Conservation (phyloP, 1,140 invertebrate species). For the Holotrichia oblita region DNA sequence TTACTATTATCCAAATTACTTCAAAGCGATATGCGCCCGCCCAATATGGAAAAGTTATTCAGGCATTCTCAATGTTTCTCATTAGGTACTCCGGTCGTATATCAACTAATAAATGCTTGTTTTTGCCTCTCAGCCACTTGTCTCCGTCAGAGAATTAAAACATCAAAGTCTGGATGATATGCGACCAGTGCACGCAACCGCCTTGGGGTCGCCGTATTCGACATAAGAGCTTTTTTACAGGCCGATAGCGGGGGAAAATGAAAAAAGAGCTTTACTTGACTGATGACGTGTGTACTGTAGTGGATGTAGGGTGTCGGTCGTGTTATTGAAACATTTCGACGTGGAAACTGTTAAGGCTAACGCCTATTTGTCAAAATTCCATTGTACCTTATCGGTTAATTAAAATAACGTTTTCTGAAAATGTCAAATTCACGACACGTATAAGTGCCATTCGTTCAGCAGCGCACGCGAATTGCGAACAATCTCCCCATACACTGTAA, state of each 20-base stretch:
- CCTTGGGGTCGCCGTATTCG: background rate
- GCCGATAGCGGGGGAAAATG: background rate
- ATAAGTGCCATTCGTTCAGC: constrained; percentile 11
- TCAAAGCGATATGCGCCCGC: too few species aligned
- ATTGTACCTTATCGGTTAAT: constrained; percentile 27
- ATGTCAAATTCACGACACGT: constrained; percentile 20
- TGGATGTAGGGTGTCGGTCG: background rate
- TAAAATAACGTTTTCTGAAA: constrained; percentile 21
- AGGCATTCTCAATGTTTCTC: background rate
- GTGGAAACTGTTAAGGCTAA: background rate
- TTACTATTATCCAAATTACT: too few species aligned
- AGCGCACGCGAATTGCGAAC: background rate
- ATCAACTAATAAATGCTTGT: constrained; percentile 43
- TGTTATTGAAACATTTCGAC: background rate
- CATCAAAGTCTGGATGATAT: constrained; percentile 41
- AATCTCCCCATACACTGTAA: background rate
- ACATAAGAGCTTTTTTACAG: background rate
- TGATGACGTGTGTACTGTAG: background rate
- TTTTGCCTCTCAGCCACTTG: constrained; percentile 40
- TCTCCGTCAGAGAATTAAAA: constrained; percentile 38
- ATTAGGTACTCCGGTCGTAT: background rate
- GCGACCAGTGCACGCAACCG: constrained; percentile 31
- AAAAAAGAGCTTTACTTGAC: background rate
- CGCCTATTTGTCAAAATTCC: constrained; percentile 38
- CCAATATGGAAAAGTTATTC: too few species aligned